These are phyloP conservation scores for Gobius niger DNA, from an alignment of 2,113 vertebrate genomes.

Conservation along the genomic window DNA sequence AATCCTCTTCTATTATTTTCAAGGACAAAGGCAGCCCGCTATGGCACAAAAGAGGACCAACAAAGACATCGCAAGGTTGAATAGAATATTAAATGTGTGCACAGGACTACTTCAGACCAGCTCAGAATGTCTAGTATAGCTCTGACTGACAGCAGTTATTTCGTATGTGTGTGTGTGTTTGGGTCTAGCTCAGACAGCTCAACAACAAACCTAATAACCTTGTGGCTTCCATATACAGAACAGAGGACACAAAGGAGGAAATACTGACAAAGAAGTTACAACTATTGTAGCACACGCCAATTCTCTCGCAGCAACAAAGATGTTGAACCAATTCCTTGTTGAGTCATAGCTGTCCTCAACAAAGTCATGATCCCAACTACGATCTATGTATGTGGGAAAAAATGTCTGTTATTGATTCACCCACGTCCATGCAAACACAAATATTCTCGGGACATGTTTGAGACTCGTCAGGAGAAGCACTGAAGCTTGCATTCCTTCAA, in stretches of 20 bases:
- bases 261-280: background rate
- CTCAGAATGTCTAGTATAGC: background rate
- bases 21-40: constrained; percentile 43
- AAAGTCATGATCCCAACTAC: background rate
- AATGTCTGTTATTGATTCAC: background rate
- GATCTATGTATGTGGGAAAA: background rate
- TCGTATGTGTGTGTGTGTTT: background rate
- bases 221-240: background rate
- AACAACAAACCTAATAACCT: background rate
- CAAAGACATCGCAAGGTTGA: constrained; percentile 20
- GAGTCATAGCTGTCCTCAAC: background rate
- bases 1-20: constrained; percentile 45
- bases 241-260: too few relatives aligned
- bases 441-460: background rate
- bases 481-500: constrained; percentile 8
- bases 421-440: background rate
- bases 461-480: background rate
- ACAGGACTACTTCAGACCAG: background rate
- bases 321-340: too few relatives aligned
- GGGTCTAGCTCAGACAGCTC: background rate
- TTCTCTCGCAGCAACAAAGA: background rate
- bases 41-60: constrained; percentile 16
- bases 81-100: constrained; percentile 20
- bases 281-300: background rate
- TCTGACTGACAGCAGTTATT: background rate